phyloP scores from a whole-genome alignment of 2,888 invertebrate species.

The Eristalis tenax region DNA sequence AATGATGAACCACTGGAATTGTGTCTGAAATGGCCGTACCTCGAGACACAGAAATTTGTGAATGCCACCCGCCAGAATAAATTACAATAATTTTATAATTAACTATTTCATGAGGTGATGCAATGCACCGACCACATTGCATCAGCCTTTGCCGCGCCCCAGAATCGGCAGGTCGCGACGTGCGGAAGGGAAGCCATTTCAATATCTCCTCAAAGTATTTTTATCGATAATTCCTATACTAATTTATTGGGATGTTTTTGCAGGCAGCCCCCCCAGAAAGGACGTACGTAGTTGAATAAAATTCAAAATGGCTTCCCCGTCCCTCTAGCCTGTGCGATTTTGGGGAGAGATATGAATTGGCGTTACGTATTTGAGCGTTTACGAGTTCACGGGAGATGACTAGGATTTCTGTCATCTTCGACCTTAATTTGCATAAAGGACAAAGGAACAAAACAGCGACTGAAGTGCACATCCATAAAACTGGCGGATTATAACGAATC shows the following conservation, averaged over 20 bases:
- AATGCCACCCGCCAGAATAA: not conserved
- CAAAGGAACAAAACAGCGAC: not conserved
- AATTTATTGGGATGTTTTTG: not conserved
- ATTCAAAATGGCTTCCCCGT: not conserved
- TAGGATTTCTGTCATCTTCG: not conserved
- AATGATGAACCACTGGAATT: not conserved
- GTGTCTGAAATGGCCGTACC: not conserved
- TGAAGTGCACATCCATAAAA: not conserved
- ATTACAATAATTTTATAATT: conserved; percentile 13
- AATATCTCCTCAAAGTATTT: not conserved
- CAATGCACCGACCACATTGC: conserved; percentile 77
- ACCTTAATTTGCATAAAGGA: not conserved
- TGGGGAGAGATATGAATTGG: not conserved
- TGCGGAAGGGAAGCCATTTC: not conserved
- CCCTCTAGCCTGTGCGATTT: not conserved
- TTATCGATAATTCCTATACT: not conserved
- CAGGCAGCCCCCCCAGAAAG: not conserved
- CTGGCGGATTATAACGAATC: no score
- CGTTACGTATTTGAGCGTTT: not conserved
- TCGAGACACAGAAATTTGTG: not conserved
- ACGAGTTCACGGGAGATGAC: not conserved
- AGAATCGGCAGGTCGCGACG: not conserved
- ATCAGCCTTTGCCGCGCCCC: conserved; percentile 78
- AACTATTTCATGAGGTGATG: conserved; percentile 74
- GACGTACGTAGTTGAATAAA: not conserved